phyloP scores from a whole-genome alignment of 2,113 vertebrate species.

The Tricholaema leucomelas region DNA sequence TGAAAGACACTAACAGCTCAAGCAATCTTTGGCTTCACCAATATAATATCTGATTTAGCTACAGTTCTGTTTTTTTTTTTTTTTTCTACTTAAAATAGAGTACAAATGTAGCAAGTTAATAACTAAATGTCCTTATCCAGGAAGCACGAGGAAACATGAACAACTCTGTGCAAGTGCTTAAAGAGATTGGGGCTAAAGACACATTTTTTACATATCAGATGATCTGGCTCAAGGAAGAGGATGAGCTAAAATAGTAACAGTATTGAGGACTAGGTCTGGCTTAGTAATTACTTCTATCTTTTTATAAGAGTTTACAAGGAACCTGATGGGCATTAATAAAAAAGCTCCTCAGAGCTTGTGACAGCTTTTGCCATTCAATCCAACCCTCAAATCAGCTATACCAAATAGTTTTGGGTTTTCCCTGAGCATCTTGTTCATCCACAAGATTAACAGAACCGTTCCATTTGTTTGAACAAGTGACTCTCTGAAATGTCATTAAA shows the following conservation, averaged over 20 bases:
- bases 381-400: background rate
- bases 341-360: background rate
- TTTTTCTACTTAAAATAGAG: background rate
- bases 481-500: background rate
- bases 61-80: background rate
- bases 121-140: background rate
- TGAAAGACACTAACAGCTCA: background rate
- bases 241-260: slow-evolving; percentile 1
- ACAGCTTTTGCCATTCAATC: background rate
- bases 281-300: slow-evolving; percentile 5
- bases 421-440: background rate
- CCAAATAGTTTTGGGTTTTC: too few species aligned
- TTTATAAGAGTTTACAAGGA: background rate
- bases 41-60: background rate
- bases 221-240: background rate
- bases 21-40: background rate
- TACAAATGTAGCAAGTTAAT: background rate
- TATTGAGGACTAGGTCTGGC: background rate
- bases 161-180: background rate
- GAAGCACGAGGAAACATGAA: background rate
- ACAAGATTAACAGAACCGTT: background rate
- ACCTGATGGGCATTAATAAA: background rate
- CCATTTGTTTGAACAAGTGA: background rate
- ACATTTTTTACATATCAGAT: background rate
- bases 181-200: background rate